Percentiles rank a stretch among this genome's conserved stretches.
phyloP scores from a whole-genome alignment of 2,888 invertebrate species.

The Melanostoma mellinum region DNA sequence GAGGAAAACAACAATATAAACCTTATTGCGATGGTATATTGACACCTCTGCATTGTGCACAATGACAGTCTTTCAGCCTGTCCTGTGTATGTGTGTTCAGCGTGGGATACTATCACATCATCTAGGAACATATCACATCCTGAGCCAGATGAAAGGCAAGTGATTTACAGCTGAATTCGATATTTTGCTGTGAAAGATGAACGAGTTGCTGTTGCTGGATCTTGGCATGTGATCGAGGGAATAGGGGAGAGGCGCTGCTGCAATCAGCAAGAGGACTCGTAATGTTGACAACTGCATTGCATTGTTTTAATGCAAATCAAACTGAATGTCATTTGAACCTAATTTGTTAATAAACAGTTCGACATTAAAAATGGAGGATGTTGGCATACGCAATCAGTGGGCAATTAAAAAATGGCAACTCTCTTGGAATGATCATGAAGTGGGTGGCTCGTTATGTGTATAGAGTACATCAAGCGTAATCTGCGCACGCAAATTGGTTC shows the following conservation, averaged over 20 bases:
- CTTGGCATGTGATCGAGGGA: neutral
- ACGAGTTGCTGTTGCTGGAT: slow-evolving; percentile 15
- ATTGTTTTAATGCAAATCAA: slow-evolving; percentile 67
- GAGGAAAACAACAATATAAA: slow-evolving; percentile 55
- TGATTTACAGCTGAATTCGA: slow-evolving; percentile 68
- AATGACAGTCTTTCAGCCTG: slow-evolving; percentile 62
- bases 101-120: slow-evolving; percentile 72
- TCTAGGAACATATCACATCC: slow-evolving; percentile 72
- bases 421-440: slow-evolving; percentile 24
- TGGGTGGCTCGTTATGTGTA: slow-evolving; percentile 48
- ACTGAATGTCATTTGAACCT: slow-evolving; percentile 65
- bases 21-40: slow-evolving; percentile 67
- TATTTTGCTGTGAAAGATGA: slow-evolving; percentile 37
- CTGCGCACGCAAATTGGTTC: slow-evolving; percentile 57
- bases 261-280: slow-evolving; percentile 23
- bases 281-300: slow-evolving; percentile 69
- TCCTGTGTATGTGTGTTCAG: slow-evolving; percentile 36
- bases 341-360: slow-evolving; percentile 67
- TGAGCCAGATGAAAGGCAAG: slow-evolving; percentile 70
- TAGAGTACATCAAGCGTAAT: slow-evolving; percentile 56
- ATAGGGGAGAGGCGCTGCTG: neutral
- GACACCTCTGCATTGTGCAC: slow-evolving; percentile 70
- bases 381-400: slow-evolving; percentile 56
- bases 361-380: slow-evolving; percentile 50
- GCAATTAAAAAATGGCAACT: slow-evolving; percentile 63